Conservation (phyloP, 2,888 invertebrate species). For the Seira musarum region DNA sequence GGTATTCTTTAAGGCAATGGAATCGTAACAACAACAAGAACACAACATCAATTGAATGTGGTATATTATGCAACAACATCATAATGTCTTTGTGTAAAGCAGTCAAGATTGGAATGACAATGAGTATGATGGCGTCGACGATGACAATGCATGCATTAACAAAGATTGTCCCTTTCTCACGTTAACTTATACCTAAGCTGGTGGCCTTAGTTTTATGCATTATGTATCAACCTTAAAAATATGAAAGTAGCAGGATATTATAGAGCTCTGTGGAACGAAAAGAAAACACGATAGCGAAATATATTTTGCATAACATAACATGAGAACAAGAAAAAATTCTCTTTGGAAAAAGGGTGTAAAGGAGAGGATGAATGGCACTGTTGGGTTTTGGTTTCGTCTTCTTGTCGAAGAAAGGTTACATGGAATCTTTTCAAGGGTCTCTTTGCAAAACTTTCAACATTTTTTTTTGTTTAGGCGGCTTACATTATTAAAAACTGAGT, state of each 20-base stretch:
- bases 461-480: constrained; percentile 4
- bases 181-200: neutral
- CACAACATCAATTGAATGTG: constrained; percentile 38
- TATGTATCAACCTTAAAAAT: neutral
- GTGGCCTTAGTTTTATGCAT: neutral
- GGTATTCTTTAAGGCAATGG: too few relatives aligned
- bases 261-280: neutral
- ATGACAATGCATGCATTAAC: constrained; percentile 14
- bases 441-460: too few relatives aligned
- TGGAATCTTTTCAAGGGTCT: too few relatives aligned
- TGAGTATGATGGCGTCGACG: constrained; percentile 25
- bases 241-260: too few relatives aligned
- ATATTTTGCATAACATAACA: too few relatives aligned
- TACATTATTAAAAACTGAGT: neutral
- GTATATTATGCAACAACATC: constrained; percentile 44
- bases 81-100: neutral
- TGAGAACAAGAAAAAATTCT: too few relatives aligned
- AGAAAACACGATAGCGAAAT: neutral
- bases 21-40: neutral
- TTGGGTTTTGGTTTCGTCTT: too few relatives aligned
- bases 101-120: constrained; percentile 8
- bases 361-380: too few relatives aligned
- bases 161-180: constrained; percentile 1
- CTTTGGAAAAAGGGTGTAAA: too few relatives aligned
- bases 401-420: too few relatives aligned